A percentile compares a stretch with the other conserved stretches of the same genome.
Conservation (phyloP, 2,113 vertebrate species). For the Rhinolophus sinicus region DNA sequence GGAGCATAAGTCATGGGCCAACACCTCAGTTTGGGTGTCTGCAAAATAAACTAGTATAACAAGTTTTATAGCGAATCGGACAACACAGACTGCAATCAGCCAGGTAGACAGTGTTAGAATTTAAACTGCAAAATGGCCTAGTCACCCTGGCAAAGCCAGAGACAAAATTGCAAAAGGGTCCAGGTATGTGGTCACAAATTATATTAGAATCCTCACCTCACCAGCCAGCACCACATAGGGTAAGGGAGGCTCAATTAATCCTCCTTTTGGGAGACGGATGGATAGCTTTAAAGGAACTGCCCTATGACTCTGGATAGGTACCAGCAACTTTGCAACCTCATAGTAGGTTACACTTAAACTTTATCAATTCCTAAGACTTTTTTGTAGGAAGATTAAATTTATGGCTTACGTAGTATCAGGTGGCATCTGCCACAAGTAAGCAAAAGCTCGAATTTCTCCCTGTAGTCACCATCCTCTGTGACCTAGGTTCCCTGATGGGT, state of each 20-base stretch:
- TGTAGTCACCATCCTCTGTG: background rate
- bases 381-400: background rate
- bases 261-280: background rate
- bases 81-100: no score
- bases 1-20: no score
- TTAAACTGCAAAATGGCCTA: no score
- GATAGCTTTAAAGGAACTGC: background rate
- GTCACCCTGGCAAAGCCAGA: no score
- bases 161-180: no score
- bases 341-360: background rate
- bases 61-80: no score
- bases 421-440: background rate
- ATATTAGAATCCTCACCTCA: background rate
- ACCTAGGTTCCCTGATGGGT: background rate
- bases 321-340: background rate
- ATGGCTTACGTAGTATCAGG: background rate
- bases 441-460: background rate
- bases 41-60: no score
- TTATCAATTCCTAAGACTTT: background rate
- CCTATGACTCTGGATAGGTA: background rate
- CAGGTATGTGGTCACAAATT: no score
- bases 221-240: background rate
- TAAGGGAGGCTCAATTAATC: background rate
- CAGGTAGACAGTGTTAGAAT: no score
- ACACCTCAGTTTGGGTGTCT: no score